Evolutionary conservation across 2,113 vertebrate species (phyloP), one percentile per base, ranked within the genome.

Genomic region (Rhabdomys dilectus): DNA sequence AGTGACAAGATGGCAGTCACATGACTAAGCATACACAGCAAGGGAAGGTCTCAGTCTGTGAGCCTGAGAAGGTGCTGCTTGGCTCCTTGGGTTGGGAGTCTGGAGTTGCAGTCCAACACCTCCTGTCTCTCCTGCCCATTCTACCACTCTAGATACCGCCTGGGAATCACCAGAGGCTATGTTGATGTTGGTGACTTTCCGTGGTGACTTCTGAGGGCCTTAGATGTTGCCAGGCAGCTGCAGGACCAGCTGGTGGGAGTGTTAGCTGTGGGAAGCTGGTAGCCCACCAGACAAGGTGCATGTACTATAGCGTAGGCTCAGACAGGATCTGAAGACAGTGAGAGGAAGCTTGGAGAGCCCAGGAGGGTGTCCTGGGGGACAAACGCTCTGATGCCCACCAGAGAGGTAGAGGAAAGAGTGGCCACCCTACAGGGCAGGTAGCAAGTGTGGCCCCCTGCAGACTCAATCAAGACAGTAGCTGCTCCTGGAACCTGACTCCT

Each of bases 1-100:
- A 10, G 19, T 17, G 78, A 26, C 24, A 10, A 22, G 84, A 31
- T 9, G 3, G 53, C 12, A 1, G 51, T 31, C 5, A 0, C 76
- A 0, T 0, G 21, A 42, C 8, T 0, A 17, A n/a, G 89, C 60
- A 2, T 4, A 3, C 19, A 24, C 24, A 26, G 31, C 12, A 8
- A 26, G 29, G 85, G 1, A 0, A 15, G 8, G 2, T 0, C 45
- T 13, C 48, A 39, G 34, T 13, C n/a, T 75, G 1, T 4, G 93
- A n/a, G 73, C 29, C 45, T 11, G 1, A 78, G 56, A 64, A 10
- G 29, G 13, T 22, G 26, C 3, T 8, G 22, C 11, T 6, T 64
- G 77, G 62, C 45, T 48, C 22, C 36, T 0, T 0, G 76, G 77
- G 60, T 45, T 39, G 45, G 17, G 26, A 64, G 36, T 31, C 24